Conservation (phyloP, 92 coral and sea anemone species). For the Parazoanthus swiftii region DNA sequence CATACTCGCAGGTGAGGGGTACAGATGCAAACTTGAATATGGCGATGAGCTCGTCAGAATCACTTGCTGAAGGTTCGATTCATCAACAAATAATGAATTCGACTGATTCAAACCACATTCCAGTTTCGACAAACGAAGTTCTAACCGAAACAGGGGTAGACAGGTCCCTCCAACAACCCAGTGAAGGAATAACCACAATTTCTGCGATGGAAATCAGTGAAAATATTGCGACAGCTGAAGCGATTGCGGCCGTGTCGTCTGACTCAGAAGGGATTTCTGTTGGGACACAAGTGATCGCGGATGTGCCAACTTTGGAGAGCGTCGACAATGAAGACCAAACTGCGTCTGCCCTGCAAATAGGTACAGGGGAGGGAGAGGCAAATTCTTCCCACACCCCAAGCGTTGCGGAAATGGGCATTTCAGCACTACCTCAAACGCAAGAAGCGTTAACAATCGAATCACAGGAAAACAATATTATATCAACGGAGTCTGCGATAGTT, state of each 20-base stretch:
- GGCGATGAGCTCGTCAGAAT: conserved; percentile 71
- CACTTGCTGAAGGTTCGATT: conserved; percentile 58
- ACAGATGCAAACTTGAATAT: conserved; percentile 35
- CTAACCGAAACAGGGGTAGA: conserved; percentile 50
- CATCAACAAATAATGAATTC: conserved; percentile 69
- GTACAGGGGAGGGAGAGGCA: neutral
- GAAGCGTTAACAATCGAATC: conserved; percentile 28
- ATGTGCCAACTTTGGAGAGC: conserved; percentile 37
- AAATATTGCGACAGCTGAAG: conserved; percentile 60
- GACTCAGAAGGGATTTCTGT: conserved; percentile 69
- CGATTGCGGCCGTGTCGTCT: conserved; percentile 46
- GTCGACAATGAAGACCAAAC: conserved; percentile 22
- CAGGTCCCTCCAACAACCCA: conserved; percentile 51
- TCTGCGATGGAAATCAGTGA: conserved; percentile 60
- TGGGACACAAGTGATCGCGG: conserved; percentile 57
- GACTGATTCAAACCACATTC: conserved; percentile 50
- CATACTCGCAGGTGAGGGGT: conserved; percentile 15
- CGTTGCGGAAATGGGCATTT: conserved; percentile 25
- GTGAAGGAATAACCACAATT: conserved; percentile 59
- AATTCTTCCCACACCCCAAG: conserved; percentile 34
- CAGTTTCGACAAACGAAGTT: conserved; percentile 58
- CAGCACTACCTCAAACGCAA: conserved; percentile 34
- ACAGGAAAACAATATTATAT: conserved; percentile 33
- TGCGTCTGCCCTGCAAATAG: neutral
- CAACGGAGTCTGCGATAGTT: conserved; percentile 28